A percentile compares a stretch with the other conserved stretches of the same genome.
These are phyloP conservation scores for Scaptodrosophila lebanonensis DNA, from an alignment of 1,140 invertebrate species.

Conservation along the genomic window DNA sequence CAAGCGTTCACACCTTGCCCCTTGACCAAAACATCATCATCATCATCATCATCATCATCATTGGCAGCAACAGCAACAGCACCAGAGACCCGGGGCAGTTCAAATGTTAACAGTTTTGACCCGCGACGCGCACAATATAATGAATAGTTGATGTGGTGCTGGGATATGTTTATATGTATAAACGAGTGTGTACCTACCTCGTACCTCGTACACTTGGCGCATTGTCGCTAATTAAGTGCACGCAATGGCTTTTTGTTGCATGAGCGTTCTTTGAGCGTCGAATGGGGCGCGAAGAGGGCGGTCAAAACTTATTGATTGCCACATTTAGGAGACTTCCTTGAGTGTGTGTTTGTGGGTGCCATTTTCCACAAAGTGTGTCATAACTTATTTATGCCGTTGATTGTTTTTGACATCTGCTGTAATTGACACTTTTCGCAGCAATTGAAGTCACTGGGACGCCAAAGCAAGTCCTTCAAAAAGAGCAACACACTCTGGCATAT, in stretches of 20 bases:
- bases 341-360: background rate
- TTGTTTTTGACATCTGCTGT: conserved; percentile 62
- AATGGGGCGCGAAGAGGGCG: too few relatives aligned
- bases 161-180: too few relatives aligned
- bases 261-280: too few relatives aligned
- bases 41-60: too few relatives aligned
- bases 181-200: too few relatives aligned
- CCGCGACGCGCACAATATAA: conserved; percentile 34
- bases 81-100: too few relatives aligned
- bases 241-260: conserved; percentile 35
- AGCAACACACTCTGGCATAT: too few relatives aligned
- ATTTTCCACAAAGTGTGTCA: conserved; percentile 18
- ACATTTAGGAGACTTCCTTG: background rate
- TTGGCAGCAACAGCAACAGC: too few relatives aligned
- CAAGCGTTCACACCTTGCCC: background rate
- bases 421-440: conserved; percentile 63
- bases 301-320: conserved; percentile 33
- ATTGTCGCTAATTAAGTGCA: conserved; percentile 62
- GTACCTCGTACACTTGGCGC: conserved; percentile 19
- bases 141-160: conserved; percentile 39
- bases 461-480: too few relatives aligned
- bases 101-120: conserved; percentile 52
- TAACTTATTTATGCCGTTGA: conserved; percentile 65
- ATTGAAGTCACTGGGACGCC: too few relatives aligned
- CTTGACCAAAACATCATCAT: too few relatives aligned